phyloP scores from a whole-genome alignment of 2,888 invertebrate genomes.

The Diarsia rubi region DNA sequence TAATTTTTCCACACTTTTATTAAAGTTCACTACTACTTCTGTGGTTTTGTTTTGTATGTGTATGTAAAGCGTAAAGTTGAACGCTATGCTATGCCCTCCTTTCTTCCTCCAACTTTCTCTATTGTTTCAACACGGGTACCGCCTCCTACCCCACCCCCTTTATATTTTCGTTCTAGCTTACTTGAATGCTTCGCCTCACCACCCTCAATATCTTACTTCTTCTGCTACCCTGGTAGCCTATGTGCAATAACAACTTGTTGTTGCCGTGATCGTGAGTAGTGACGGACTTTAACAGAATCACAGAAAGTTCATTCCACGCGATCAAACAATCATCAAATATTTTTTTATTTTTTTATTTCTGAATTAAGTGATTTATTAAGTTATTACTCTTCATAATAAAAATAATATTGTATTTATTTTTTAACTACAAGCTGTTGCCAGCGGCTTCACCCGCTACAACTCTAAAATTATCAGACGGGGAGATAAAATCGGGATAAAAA shows the following conservation, averaged over 20 bases:
- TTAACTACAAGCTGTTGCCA: too few species aligned
- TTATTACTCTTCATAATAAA: not conserved
- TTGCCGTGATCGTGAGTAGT: not conserved
- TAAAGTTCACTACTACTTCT: not conserved
- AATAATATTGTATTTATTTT: not conserved
- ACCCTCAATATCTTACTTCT: not conserved
- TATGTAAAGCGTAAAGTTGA: not conserved
- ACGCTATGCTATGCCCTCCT: not conserved
- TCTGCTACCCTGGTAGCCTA: constrained; percentile 48
- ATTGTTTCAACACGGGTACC: not conserved
- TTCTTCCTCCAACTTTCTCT: constrained; percentile 9
- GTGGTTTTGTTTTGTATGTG: not conserved
- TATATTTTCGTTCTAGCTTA: constrained; percentile 21
- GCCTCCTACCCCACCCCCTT: not conserved
- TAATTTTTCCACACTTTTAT: too few species aligned
- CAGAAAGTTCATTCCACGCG: not conserved
- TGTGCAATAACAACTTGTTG: constrained; percentile 47
- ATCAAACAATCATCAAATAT: not conserved
- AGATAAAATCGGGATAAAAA: too few species aligned
- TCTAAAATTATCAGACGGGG: too few species aligned
- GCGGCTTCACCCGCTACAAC: too few species aligned
- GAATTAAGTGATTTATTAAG: not conserved
- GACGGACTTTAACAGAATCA: constrained; percentile 3
- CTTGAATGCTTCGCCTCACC: not conserved
- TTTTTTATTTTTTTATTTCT: too few species aligned